phyloP scores from a whole-genome alignment of 2,797 vertebrate species.

The Selene dorsalis region DNA sequence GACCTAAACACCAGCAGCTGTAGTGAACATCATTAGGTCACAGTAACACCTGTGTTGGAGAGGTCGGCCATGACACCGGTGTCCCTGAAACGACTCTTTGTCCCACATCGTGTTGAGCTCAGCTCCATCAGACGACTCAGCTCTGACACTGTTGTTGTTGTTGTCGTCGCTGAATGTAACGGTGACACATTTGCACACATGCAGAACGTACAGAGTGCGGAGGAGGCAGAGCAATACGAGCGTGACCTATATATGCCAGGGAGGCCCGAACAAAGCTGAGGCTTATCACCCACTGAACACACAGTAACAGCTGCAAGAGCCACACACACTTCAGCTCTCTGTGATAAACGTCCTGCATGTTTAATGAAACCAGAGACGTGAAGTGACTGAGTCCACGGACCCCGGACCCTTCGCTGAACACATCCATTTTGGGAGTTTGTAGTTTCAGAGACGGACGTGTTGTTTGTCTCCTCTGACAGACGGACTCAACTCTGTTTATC shows the following conservation, averaged over 20 bases:
- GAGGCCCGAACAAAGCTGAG: slow-evolving; percentile 55
- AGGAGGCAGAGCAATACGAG: slow-evolving; percentile 46
- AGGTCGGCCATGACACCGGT: too few species aligned
- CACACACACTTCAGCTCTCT: slow-evolving; percentile 26
- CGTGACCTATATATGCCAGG: slow-evolving; percentile 65
- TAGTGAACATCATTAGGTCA: too few species aligned
- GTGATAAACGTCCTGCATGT: slow-evolving; percentile 23
- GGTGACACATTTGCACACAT: slow-evolving; percentile 36
- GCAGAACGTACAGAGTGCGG: slow-evolving; percentile 24
- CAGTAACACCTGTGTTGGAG: too few species aligned
- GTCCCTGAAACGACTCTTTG: too few species aligned
- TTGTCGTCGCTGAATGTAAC: neutral
- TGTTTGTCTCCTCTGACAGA: too few species aligned
- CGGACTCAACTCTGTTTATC: too few species aligned
- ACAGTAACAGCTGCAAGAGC: slow-evolving; percentile 57
- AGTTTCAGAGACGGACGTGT: too few species aligned
- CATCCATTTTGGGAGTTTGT: too few species aligned
- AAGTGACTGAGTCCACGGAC: neutral
- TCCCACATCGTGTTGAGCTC: too few species aligned
- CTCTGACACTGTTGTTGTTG: slow-evolving; percentile 6
- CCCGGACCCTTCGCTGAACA: too few species aligned
- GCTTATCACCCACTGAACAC: slow-evolving; percentile 55
- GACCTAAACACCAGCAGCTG: too few species aligned
- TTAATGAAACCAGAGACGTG: neutral
- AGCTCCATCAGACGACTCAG: too few species aligned